These are phyloP conservation scores for Holothuria leucospilota DNA, from an alignment of 53 echinoderm and acorn worm genomes.

Conservation along the genomic window DNA sequence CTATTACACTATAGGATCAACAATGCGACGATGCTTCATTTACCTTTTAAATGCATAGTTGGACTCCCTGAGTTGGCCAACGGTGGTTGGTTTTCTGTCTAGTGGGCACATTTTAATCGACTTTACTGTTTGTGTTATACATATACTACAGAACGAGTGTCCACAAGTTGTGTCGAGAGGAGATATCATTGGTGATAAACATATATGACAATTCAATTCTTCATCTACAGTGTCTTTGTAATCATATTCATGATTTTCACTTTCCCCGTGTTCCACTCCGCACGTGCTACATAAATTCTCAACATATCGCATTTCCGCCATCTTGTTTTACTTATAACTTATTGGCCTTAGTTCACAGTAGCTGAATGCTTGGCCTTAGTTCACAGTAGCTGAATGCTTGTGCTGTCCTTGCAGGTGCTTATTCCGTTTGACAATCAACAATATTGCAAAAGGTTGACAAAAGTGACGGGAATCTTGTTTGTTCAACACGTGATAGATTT, in stretches of 20 bases:
- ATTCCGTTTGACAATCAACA: too few species aligned
- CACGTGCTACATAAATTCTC: slow-evolving; percentile 26
- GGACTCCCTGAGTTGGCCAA: slow-evolving; percentile 20
- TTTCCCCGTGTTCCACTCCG: background rate
- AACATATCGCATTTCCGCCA: slow-evolving; percentile 38
- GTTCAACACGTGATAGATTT: too few species aligned
- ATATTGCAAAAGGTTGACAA: too few species aligned
- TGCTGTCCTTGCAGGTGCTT: too few species aligned
- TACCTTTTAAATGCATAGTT: slow-evolving; percentile 30
- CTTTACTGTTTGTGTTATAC: slow-evolving; percentile 22
- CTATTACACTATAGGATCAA: too few species aligned
- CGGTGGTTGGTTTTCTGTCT: slow-evolving; percentile 23
- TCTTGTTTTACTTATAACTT: background rate
- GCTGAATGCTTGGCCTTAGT: too few species aligned
- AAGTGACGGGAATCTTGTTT: too few species aligned
- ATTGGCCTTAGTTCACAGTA: too few species aligned
- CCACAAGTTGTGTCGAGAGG: slow-evolving; percentile 27
- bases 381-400: too few species aligned
- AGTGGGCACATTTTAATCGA: slow-evolving; percentile 47
- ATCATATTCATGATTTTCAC: slow-evolving; percentile 34
- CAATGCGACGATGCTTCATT: background rate
- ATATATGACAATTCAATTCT: slow-evolving; percentile 27
- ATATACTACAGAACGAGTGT: slow-evolving; percentile 10
- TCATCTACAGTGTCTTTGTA: slow-evolving; percentile 31
- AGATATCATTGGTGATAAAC: slow-evolving; percentile 20